These are phyloP conservation scores for Ptychochromis oligacanthus DNA, from an alignment of 2,113 vertebrate species.

Conservation along the genomic window DNA sequence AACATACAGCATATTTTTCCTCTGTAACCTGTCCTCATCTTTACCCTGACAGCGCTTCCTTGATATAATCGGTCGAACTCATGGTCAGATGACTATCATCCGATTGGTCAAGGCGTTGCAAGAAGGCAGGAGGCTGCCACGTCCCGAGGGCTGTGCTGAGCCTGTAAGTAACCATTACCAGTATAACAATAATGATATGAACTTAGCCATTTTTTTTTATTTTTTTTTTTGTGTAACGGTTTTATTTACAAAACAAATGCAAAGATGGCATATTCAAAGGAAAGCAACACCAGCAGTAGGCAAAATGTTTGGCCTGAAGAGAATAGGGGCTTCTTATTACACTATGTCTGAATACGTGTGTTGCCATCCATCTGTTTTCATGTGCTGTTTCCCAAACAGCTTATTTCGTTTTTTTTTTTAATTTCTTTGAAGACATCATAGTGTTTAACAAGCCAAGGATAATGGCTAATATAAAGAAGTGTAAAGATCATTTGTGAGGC, in stretches of 20 bases:
- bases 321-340: not conserved
- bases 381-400: too few relatives aligned
- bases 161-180: slow-evolving; percentile 75
- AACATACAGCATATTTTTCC: not conserved
- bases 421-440: not conserved
- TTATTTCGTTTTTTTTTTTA: not conserved
- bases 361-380: not conserved
- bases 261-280: not conserved
- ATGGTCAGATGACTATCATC: slow-evolving; percentile 95
- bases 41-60: slow-evolving; percentile 84
- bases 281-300: not conserved
- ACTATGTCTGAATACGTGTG: not conserved
- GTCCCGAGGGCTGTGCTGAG: slow-evolving; percentile 85
- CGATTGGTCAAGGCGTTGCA: slow-evolving; percentile 86
- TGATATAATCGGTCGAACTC: slow-evolving; percentile 89
- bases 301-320: not conserved
- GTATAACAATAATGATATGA: not conserved
- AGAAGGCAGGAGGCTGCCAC: slow-evolving; percentile 86
- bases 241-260: slow-evolving; percentile 10
- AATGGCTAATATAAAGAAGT: not conserved
- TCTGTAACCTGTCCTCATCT: not conserved
- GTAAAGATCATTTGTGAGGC: not conserved
- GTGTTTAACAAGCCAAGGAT: not conserved
- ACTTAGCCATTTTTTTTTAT: not conserved
- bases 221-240: not conserved